A percentile compares a stretch with the other conserved stretches of the same genome.
These are phyloP conservation scores for Malaclemys terrapin DNA, from an alignment of 2,113 vertebrate species.

Conservation along the genomic window DNA sequence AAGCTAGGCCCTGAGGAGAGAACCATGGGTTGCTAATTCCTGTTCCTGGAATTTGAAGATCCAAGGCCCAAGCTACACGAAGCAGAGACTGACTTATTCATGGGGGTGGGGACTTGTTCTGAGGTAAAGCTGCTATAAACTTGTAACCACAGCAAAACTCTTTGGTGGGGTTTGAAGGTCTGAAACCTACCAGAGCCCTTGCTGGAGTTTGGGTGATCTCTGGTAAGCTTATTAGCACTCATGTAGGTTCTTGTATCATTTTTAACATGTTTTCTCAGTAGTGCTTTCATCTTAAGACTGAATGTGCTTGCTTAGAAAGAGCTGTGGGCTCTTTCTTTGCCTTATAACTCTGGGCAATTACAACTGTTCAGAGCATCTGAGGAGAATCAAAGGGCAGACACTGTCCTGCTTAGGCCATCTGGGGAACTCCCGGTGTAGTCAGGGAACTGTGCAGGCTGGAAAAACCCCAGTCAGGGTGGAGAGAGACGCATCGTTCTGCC, in stretches of 20 bases:
- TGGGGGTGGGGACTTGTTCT: background rate
- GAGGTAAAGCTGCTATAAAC: background rate
- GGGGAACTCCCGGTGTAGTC: background rate
- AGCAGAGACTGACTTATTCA: background rate
- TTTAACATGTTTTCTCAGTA: background rate
- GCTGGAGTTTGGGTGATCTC: background rate
- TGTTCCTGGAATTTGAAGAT: too few relatives aligned
- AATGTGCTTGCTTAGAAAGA: background rate
- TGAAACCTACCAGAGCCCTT: background rate
- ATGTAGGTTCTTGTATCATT: background rate
- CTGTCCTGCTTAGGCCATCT: background rate
- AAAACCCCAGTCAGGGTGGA: background rate
- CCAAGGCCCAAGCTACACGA: background rate
- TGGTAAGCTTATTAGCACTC: background rate
- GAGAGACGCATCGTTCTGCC: background rate
- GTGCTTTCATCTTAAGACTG: background rate
- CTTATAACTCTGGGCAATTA: too few relatives aligned
- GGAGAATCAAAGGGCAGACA: background rate
- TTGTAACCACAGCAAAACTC: background rate
- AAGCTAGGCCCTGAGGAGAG: too few relatives aligned
- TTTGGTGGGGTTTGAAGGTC: background rate
- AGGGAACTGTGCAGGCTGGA: background rate
- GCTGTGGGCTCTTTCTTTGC: too few relatives aligned
- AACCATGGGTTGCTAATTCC: too few relatives aligned
- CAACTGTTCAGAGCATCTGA: too few relatives aligned